Conservation (phyloP, 1,140 invertebrate genomes). For the Tyrophagus putrescentiae region DNA sequence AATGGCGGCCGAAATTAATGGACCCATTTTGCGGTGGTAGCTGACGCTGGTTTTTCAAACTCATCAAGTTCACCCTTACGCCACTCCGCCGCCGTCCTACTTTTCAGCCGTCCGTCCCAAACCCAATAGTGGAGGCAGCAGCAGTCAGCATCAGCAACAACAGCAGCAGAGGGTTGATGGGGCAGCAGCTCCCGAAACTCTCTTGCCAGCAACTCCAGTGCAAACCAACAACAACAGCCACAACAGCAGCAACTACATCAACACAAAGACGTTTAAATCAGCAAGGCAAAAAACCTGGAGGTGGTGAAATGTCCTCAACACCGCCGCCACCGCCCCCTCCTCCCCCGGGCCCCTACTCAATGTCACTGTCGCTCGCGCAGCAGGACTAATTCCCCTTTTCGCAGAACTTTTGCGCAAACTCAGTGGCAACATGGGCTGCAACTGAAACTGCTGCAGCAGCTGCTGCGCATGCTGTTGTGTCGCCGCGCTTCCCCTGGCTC, state of each 20-base stretch:
- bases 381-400: background rate
- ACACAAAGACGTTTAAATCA: slow-evolving; percentile 23
- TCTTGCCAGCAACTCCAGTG: slow-evolving; percentile 23
- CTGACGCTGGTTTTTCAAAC: no score
- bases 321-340: slow-evolving; percentile 8
- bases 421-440: slow-evolving; percentile 68
- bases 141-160: no score
- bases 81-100: background rate
- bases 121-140: no score
- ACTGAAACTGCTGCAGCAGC: slow-evolving; percentile 40
- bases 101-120: slow-evolving; percentile 15
- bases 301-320: no score
- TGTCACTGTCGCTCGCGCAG: slow-evolving; percentile 6
- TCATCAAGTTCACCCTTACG: background rate
- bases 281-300: no score
- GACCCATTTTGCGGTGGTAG: no score
- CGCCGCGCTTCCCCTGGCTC: background rate
- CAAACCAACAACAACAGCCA: slow-evolving; percentile 21
- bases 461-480: background rate
- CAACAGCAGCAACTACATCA: slow-evolving; percentile 31
- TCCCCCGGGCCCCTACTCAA: slow-evolving; percentile 26
- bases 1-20: no score
- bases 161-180: background rate
- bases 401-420: slow-evolving; percentile 51
- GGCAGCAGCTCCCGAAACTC: slow-evolving; percentile 27